A percentile compares a stretch with the other conserved stretches of the same genome.
These are phyloP conservation scores for Himantopus leucocephalus DNA, from an alignment of 2,113 vertebrate genomes.

Conservation along the genomic window DNA sequence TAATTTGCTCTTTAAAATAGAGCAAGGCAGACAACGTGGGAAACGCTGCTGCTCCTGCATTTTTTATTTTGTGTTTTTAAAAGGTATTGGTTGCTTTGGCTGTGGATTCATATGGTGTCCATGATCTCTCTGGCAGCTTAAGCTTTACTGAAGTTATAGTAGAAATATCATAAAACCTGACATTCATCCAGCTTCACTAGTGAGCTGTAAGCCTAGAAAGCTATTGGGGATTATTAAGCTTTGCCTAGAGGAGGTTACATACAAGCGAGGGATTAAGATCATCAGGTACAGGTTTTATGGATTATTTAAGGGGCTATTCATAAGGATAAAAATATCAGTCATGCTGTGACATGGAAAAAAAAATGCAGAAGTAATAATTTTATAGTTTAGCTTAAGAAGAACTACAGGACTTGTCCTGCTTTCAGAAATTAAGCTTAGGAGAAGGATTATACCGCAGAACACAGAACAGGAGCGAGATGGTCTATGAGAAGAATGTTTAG, in stretches of 20 bases:
- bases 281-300: not conserved
- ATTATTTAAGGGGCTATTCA: not conserved
- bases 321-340: not conserved
- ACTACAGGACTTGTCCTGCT: not conserved
- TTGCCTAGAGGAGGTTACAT: not conserved
- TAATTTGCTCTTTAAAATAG: not conserved
- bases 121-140: not conserved
- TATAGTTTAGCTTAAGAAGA: not conserved
- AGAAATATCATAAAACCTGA: constrained; percentile 14
- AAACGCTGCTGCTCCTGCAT: not conserved
- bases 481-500: not conserved
- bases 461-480: accelerated
- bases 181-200: not conserved
- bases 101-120: not conserved
- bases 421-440: not conserved
- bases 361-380: constrained; percentile 16
- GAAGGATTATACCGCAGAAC: not conserved
- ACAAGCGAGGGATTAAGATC: not conserved
- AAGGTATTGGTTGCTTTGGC: not conserved
- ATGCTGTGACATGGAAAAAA: constrained; percentile 8
- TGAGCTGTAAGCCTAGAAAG: constrained; percentile 10
- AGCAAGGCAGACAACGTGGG: not conserved
- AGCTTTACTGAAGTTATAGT: constrained; percentile 10
- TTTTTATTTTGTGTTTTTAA: not conserved
- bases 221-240: constrained; percentile 1